These are phyloP conservation scores for Colinus virginianus DNA, from an alignment of 2,113 vertebrate species.

Conservation along the genomic window DNA sequence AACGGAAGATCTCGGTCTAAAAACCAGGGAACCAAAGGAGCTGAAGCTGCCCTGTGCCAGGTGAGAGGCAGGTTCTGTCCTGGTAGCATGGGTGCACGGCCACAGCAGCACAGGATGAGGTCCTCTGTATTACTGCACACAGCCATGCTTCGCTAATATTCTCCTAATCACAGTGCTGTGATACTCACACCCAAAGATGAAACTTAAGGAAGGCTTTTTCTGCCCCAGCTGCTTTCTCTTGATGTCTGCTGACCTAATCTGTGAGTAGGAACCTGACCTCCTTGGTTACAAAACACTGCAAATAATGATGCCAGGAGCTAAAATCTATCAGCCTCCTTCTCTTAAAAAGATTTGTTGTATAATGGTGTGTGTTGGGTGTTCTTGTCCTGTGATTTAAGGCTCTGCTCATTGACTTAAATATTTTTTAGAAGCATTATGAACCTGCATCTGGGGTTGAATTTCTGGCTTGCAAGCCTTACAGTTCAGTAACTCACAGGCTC, in stretches of 20 bases:
- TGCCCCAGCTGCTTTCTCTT: background rate
- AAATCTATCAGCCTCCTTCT: constrained; percentile 62
- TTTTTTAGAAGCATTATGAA: constrained; percentile 56
- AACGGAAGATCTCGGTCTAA: background rate
- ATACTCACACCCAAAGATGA: background rate
- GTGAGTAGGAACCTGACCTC: constrained; percentile 13
- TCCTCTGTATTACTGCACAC: background rate
- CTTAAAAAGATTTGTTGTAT: constrained; percentile 64
- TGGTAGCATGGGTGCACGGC: background rate
- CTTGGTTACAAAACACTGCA: constrained; percentile 56
- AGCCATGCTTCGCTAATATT: background rate
- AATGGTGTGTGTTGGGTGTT: constrained; percentile 7
- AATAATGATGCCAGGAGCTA: constrained; percentile 58
- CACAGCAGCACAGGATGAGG: background rate
- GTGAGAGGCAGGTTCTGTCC: background rate
- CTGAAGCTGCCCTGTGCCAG: background rate
- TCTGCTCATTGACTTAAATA: constrained; percentile 26
- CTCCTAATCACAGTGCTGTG: background rate
- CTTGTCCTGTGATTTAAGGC: constrained; percentile 46
- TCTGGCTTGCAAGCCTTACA: constrained; percentile 27
- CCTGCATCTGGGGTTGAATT: constrained; percentile 41
- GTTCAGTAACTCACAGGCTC: constrained; percentile 54
- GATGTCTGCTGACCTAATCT: background rate
- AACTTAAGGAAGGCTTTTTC: background rate
- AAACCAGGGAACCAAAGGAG: background rate